Base-by-base conservation (phyloP, 1,140 invertebrate genomes). In the Bathynomus jamesi region DNA sequence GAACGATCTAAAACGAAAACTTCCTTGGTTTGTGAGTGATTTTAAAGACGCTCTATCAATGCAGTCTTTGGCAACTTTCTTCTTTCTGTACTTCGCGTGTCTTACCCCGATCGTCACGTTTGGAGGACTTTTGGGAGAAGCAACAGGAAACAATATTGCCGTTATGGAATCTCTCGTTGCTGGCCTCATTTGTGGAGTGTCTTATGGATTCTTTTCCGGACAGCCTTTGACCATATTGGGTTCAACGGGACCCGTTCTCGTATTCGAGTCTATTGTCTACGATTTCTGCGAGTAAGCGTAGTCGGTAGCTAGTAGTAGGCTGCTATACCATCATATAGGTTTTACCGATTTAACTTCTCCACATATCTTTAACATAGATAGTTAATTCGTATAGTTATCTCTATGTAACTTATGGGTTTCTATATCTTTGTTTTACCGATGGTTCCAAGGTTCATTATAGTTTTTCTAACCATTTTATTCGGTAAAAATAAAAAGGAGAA, bases 41-140 rank as follows among this genome's bases (percentile, higher is more conserved):
- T 87, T 87, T 78, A 86, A 81, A 66, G 97, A 99, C 80, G 95
- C 93, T 0, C 80, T 98, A 2, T 90, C 95, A 10, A 83, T 96
- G 63, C 97, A 99, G 81, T 96, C 94, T 80, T 83, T 99, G 2
- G 96, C 97, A 7, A 95, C 96, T 0, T 96, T 96, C 86, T 92
- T 97, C 78, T 99, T 99, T 84, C 86, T 98, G 13, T 99, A 99
- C 81, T 98, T 99, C 81, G 97, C 96, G 46, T 96, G 96, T 82
- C 85, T 99, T 17, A 97, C 97, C 0, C 97, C 97, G 0, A 99
- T 97, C 72, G 95, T 98, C 70, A 98, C 95, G 0, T 98, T 98
- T 81, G 95, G 95, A 65, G 97, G 96, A 11, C 85, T 99, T 3
- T 84, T 99, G 21, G 90, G 94, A 64, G 90, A 97, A 83, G 96